Conservation (phyloP, 2,888 invertebrate genomes). For the Sipha maydis region DNA sequence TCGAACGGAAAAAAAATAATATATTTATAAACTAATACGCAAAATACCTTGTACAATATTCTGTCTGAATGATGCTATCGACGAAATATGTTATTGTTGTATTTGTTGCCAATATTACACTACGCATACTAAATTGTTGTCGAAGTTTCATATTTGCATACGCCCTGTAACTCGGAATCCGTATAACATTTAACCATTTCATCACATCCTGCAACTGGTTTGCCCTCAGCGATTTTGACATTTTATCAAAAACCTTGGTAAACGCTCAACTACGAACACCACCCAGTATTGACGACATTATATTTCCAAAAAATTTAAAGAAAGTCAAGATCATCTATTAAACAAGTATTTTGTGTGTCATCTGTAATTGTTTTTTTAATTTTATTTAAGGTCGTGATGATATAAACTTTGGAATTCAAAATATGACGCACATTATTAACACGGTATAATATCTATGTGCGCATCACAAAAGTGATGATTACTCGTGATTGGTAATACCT, state of each 20-base stretch:
- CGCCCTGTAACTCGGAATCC: not conserved
- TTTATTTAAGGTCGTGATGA: not conserved
- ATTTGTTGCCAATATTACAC: not conserved
- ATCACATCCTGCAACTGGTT: conserved; percentile 23
- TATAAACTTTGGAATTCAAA: not conserved
- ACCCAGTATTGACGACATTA: not conserved
- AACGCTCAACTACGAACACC: not conserved
- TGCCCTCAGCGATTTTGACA: not conserved
- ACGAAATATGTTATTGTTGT: not conserved
- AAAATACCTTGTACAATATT: no score
- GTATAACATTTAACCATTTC: not conserved
- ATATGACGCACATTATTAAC: not conserved
- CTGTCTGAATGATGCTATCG: not conserved
- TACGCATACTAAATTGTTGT: not conserved
- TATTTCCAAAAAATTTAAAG: not conserved
- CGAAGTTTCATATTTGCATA: not conserved
- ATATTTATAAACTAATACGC: no score
- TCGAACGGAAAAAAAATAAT: no score
- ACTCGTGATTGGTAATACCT: no score
- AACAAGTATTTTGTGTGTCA: conserved; percentile 53
- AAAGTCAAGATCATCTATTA: conserved; percentile 33
- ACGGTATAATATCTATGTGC: no score
- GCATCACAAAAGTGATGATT: no score
- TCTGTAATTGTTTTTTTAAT: conserved; percentile 9
- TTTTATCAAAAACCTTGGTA: conserved; percentile 21